Evolutionary conservation across 1,140 invertebrate genomes (phyloP), one percentile per base, ranked within the genome.

Genomic region (Catajapyx aquilonaris): DNA sequence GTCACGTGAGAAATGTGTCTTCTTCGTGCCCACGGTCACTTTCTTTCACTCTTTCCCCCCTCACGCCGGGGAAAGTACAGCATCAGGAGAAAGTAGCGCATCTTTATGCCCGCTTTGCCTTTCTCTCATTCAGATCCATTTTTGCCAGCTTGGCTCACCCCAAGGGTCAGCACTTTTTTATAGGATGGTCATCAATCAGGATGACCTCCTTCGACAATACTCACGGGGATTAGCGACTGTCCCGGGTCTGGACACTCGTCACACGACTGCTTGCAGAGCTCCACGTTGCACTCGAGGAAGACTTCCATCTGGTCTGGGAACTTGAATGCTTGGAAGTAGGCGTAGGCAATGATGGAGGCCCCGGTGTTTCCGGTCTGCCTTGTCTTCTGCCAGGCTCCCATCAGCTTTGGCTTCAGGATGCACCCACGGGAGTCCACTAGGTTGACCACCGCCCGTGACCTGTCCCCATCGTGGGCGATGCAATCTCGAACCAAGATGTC

Each of bases 281-380:
- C 78, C 0, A 86, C 71, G 40, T 83, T 80, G 48, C 81, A 87
- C 48, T 83, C 77, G 23, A 87, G 69, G 41, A 73, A 73, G 9
- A 87, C 58, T 46, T 87, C 80, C 72, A 84, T 81, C 18, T 76
- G 69, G 49, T 87, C 81, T 0, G 81, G 81, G 56, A 87, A 87
- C 56, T 85, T 85, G 54, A 87, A 85, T 0, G 80, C 80, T 52
- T 78, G 75, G 54, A 87, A 76, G 55, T 68, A 78, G 0, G 81
- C 75, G 45, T 72, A 86, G 1, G 79, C 76, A 20, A 84, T 73
- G 5, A 83, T 66, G 1, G 75, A 75, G 3, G 75, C 74, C n/a
- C 73, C 75, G 0, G 66, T 68, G 33, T 70, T 71, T 28, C 72
- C 69, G 9, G 77, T 78, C 10, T 80, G 69, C 39, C 65, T 67